A percentile compares a stretch with the other conserved stretches of the same genome.
These are phyloP conservation scores for Holothuria leucospilota DNA, from an alignment of 53 echinoderm and acorn worm species.

Conservation along the genomic window DNA sequence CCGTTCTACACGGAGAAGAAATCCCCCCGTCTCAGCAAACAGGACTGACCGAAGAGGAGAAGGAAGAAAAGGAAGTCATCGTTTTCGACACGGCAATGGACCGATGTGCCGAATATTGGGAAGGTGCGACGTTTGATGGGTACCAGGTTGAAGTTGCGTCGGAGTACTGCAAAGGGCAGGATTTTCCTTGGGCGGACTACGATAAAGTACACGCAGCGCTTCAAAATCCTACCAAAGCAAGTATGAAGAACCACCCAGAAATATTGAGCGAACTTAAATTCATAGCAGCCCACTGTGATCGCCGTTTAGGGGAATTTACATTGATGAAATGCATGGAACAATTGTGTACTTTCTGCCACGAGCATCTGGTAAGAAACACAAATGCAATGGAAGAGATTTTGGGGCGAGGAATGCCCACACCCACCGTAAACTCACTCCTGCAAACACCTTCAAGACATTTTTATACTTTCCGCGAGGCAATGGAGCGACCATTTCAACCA, in stretches of 20 bases:
- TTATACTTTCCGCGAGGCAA: background rate
- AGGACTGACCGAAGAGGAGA: background rate
- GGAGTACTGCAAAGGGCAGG: background rate
- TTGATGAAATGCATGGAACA: background rate
- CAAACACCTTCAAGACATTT: background rate
- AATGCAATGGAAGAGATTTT: background rate
- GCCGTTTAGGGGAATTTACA: conserved; percentile 7
- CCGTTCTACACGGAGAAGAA: background rate
- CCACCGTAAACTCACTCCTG: background rate
- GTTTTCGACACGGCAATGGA: background rate
- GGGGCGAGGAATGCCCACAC: too few species aligned
- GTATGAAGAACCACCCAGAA: background rate
- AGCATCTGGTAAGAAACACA: too few species aligned
- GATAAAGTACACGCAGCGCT: background rate
- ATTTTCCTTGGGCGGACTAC: conserved; percentile 12
- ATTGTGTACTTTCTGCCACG: background rate
- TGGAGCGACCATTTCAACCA: background rate
- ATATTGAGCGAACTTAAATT: background rate
- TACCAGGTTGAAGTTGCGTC: background rate
- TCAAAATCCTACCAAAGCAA: background rate
- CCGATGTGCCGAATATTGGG: background rate
- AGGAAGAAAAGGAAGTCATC: background rate
- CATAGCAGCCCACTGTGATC: background rate
- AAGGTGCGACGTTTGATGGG: background rate
- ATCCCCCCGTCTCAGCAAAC: background rate